Evolutionary conservation across 1,140 invertebrate genomes (phyloP), one percentile per base, ranked within the genome.

Genomic region (Marisa cornuarietis): DNA sequence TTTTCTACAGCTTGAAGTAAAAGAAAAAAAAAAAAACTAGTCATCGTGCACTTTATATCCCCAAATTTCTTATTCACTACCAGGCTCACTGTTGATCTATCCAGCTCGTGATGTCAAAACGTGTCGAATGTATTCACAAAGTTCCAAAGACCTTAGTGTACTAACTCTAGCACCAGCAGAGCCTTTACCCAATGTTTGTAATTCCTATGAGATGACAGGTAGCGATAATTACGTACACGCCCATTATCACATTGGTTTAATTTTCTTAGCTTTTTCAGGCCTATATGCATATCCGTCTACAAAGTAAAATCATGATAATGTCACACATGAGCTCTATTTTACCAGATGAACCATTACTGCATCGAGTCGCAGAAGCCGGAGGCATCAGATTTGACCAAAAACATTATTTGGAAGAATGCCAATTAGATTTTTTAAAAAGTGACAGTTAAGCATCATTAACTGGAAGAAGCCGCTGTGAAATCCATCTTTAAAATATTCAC

Each of bases 301-400:
- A 31, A 26, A 31, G 10, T 49, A 22, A 72, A 22, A 72, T 3
- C 31, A n/a, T 26, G 14, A 51, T 72, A 6, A 49, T 14, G 31
- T 49, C 51, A 16, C 42, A 72, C 0, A 42, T 42, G 26, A 71
- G 49, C 3, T 22, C 9, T 26, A 11, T 11, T 52, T 51, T 72
- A 49, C 71, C 71, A 72, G 22, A 49, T 42, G 24, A 49, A 72
- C 31, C 51, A 49, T 72, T 26, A 72, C 51, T 49, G 31, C 13
- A 72, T 22, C 22, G 31, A 49, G 49, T 31, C 31, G 51, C 22
- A 22, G 71, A 22, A 22, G 31, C 22, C 24, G 42, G 22, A 22
- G 22, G n/a, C 51, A 13, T 10, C 51, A 52, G 71, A 72, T n/a
- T 72, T 72, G 51, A 72, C 31, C 31, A 51, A 72, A 72, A 72